Base-by-base conservation (phyloP, 2,113 vertebrate species). In the Takifugu bimaculatus region DNA sequence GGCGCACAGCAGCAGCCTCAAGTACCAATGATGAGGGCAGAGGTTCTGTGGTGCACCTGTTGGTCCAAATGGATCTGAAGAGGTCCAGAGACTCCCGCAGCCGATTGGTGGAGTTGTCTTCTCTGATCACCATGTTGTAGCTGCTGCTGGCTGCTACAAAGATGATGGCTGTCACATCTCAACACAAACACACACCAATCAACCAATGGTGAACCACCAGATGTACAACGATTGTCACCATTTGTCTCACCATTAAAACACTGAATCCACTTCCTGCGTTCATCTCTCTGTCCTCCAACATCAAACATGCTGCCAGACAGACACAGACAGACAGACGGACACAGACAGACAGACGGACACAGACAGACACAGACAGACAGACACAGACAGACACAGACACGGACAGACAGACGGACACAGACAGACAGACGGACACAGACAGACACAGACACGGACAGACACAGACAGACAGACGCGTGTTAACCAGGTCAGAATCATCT, bases 91-190 rank as follows among this genome's bases (percentile, higher is more conserved):
- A 95, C 65, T 99, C 96, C 63, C 95, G 79, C 59, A 99, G 93
- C 63, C 96, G 90, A 82, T 99, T 99, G 83, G 96, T 98, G 60
- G 94, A 97, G 81, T 98, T 96, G 79, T 99, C 96, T 80, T 99
- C 96, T 78, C 96, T 92, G 91, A 99, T 98, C 74, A 99, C 96
- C 96, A 98, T 98, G 90, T 98, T 99, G 90, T 99, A 99, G 90
- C 96, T 99, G 80, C 96, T 99, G 85, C 96, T 96, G 44, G 96
- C 95, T 1, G 95, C 96, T 26, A 99, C 96, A 0, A 98, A 99
- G 86, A 99, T 98, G 72, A 99, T 98, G 72, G 96, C 96, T 0
- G 96, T 99, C 82, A 99, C 96, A 57, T 98, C 95, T 97, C 65
- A 7, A 42, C 4, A 9, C 26, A 56, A 14, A 48, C 2, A 49